Base-by-base conservation (phyloP, 2,797 vertebrate genomes). In the Megaceryle alcyon region DNA sequence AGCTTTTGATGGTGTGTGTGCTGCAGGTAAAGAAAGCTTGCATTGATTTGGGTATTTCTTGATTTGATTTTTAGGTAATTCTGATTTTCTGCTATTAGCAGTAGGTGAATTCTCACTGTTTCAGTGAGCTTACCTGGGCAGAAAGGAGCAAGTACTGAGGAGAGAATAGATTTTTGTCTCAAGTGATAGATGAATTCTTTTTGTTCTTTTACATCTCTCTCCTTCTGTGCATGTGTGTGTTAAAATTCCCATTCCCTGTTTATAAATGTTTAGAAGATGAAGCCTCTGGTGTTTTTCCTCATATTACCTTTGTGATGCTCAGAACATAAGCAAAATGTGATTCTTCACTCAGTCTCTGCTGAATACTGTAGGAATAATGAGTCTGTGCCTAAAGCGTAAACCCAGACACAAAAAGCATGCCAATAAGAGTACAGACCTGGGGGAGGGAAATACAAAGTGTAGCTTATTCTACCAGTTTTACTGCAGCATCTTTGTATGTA, bases 171-270 rank as follows among this genome's bases (percentile, higher is more conserved):
- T 82, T 84, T 84, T 88, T 92, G 13, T 90, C 57, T 80, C 15
- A 14, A 78, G 43, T 0, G 10, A 12, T 31, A 35, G 68, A 37
- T 33, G 1, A 75, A 65, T 92, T 92, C 7, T 57, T 57, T 43
- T 43, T 82, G 20, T 86, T 93, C 29, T 88, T 78, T 65, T 65
- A 19, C 8, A 3, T 78, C 60, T 87, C 49, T 28, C 25, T 90
- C 20, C n/a, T 75, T 68, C 46, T 48, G 65, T 93, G 20, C 53
- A 10, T 5, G 1, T 79, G 76, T 61, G 39, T 51, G 53, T 75
- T 92, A 66, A 81, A 93, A 97, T 90, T 84, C 88, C 75, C 56
- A 23, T 93, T 73, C 86, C 81, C 31, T 92, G n/a, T 95, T 94
- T 92, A 65, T 85, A 53, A 81, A 63, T 87, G 86, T 87, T 93